Conservation (phyloP, 1,140 invertebrate species). For the Ctenoplectra terminalis region DNA sequence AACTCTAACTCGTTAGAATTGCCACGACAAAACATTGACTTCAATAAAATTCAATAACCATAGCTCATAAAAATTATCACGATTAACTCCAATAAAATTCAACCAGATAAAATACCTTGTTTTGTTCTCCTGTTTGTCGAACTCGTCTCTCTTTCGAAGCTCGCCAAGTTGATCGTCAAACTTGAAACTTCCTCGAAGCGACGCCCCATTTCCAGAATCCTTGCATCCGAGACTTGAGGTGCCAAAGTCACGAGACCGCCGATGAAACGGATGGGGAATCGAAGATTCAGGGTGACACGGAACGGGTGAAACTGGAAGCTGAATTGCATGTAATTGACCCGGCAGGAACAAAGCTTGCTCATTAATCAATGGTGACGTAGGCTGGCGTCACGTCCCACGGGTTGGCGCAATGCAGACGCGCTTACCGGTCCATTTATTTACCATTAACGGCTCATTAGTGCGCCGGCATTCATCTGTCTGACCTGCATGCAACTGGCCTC, state of each 20-base stretch:
- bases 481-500: conserved; percentile 37
- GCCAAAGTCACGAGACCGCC: conserved; percentile 6
- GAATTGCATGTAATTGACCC: conserved; percentile 70
- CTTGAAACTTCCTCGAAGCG: not conserved
- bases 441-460: conserved; percentile 80
- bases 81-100: too few relatives aligned
- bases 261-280: not conserved
- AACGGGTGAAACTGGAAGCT: conserved; percentile 43
- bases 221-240: too few relatives aligned
- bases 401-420: conserved; percentile 69
- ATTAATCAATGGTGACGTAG: conserved; percentile 78
- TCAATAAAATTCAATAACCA: too few relatives aligned
- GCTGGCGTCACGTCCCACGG: conserved; percentile 71
- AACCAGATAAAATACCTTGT: too few relatives aligned
- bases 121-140: too few relatives aligned
- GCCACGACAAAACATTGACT: too few relatives aligned
- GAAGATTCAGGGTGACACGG: conserved; percentile 49
- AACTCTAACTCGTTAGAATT: too few relatives aligned
- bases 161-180: not conserved
- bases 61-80: too few relatives aligned
- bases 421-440: conserved; percentile 77
- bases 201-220: too few relatives aligned
- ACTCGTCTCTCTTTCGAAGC: not conserved
- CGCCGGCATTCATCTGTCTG: conserved; percentile 56
- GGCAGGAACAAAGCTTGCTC: conserved; percentile 73